Conservation (phyloP, 2,888 invertebrate species). For the Dyspetes luteomarginatus region DNA sequence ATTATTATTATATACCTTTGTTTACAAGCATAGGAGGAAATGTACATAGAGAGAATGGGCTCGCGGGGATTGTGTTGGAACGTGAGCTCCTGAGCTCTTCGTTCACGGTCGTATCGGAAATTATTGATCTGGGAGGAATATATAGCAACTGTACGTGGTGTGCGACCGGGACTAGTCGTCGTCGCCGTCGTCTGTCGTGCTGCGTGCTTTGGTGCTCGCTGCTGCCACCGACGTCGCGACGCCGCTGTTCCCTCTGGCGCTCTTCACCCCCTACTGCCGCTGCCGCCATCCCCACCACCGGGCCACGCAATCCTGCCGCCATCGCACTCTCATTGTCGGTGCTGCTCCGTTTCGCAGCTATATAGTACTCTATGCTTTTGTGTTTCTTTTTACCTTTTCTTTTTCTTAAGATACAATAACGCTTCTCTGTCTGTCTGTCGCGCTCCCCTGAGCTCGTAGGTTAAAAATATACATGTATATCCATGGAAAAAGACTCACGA, state of each 20-base stretch:
- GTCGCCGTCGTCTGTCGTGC: slow-evolving; percentile 24
- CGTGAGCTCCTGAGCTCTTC: slow-evolving; percentile 39
- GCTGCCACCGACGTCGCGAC: slow-evolving; percentile 55
- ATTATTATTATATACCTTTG: background rate
- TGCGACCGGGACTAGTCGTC: slow-evolving; percentile 52
- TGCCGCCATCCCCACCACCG: slow-evolving; percentile 37
- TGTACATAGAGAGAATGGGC: slow-evolving; percentile 18
- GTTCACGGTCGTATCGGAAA: slow-evolving; percentile 74
- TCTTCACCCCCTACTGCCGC: slow-evolving; percentile 44
- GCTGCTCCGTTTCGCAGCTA: slow-evolving; percentile 47
- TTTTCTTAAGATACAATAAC: slow-evolving; percentile 39
- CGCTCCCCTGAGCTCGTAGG: slow-evolving; percentile 32
- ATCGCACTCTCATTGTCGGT: slow-evolving; percentile 30
- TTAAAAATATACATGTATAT: background rate
- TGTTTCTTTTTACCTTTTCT: slow-evolving; percentile 29
- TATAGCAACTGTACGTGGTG: slow-evolving; percentile 56
- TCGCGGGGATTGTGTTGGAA: slow-evolving; percentile 47
- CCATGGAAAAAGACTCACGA: background rate
- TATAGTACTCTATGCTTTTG: slow-evolving; percentile 38
- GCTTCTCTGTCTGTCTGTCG: slow-evolving; percentile 34
- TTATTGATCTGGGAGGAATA: slow-evolving; percentile 77
- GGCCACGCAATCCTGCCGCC: slow-evolving; percentile 42
- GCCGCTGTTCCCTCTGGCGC: slow-evolving; percentile 80
- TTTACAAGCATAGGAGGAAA: slow-evolving; percentile 32
- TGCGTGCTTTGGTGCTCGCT: background rate